phyloP scores from a whole-genome alignment of 2,797 vertebrate genomes.

The Enteromius treurensis region DNA sequence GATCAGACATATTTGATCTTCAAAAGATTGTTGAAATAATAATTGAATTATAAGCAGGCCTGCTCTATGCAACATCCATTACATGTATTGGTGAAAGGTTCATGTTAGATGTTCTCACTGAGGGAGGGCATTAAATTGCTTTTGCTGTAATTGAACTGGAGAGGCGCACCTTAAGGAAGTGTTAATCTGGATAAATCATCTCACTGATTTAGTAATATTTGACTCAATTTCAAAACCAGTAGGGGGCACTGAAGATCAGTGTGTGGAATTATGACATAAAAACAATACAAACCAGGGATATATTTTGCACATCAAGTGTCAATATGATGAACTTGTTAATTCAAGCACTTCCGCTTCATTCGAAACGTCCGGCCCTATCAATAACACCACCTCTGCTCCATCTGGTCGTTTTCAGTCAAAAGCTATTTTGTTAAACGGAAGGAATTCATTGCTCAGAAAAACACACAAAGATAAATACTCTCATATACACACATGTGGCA shows the following conservation, averaged over 20 bases:
- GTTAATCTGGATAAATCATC: constrained; percentile 32
- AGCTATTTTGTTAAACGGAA: constrained; percentile 42
- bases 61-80: not conserved
- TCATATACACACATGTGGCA: constrained; percentile 41
- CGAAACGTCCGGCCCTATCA: constrained; percentile 7
- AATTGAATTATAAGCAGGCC: constrained; percentile 4
- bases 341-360: constrained; percentile 15
- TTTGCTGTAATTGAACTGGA: constrained; percentile 19
- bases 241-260: constrained; percentile 43
- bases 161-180: not conserved
- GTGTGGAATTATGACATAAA: constrained; percentile 1
- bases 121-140: not conserved
- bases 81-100: constrained; percentile 3
- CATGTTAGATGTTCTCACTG: not conserved
- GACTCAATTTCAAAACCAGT: constrained; percentile 6
- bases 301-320: constrained; percentile 4
- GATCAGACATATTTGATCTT: constrained; percentile 14
- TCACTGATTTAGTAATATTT: not conserved
- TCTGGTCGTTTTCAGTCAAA: constrained; percentile 27
- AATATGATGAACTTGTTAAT: constrained; percentile 11
- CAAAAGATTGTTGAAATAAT: constrained; percentile 13
- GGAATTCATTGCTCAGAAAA: constrained; percentile 37
- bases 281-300: not conserved
- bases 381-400: constrained; percentile 21
- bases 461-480: constrained; percentile 37